Evolutionary conservation across 2,113 vertebrate genomes (phyloP).

Genomic region (Osmerus mordax): DNA sequence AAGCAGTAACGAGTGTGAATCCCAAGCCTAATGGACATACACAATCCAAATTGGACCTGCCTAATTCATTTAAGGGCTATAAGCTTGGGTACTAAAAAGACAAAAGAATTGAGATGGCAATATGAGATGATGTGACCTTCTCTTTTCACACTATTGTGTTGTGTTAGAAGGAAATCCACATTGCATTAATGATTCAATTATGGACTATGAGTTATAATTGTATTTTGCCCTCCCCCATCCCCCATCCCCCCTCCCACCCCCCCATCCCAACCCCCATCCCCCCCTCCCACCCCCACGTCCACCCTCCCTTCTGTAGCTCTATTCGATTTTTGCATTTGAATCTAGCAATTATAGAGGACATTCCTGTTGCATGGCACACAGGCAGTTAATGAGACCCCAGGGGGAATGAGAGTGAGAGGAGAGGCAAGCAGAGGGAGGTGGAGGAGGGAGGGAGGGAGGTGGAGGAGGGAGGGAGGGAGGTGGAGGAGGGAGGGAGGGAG

Average conservation of each 20-base stretch:
- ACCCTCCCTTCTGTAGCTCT: too few relatives aligned
- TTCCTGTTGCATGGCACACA: constrained; percentile 55
- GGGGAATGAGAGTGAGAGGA: constrained; percentile 39
- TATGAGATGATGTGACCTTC: neutral
- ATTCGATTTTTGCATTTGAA: neutral
- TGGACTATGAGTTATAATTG: constrained; percentile 25
- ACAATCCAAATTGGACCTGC: too few relatives aligned
- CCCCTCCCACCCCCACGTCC: neutral
- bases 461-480: constrained; percentile 7
- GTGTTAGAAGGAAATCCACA: constrained; percentile 1
- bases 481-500: constrained; percentile 10
- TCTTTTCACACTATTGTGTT: constrained; percentile 9
- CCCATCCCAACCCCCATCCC: neutral
- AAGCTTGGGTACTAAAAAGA: neutral
- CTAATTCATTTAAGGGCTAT: neutral
- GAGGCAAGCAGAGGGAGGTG: neutral
- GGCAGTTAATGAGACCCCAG: constrained; percentile 62
- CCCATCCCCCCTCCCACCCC: constrained; percentile 4
- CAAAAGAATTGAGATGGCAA: neutral
- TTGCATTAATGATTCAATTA: constrained; percentile 46
- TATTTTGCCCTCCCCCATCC: constrained; percentile 27
- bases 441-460: constrained; percentile 14
- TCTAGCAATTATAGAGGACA: constrained; percentile 43
- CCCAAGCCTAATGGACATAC: neutral
- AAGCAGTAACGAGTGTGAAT: neutral